A percentile compares a stretch with the other conserved stretches of the same genome.
These are phyloP conservation scores for Apostichopus californicus DNA, from an alignment of 35 echinoderm and acorn worm species.

Conservation along the genomic window DNA sequence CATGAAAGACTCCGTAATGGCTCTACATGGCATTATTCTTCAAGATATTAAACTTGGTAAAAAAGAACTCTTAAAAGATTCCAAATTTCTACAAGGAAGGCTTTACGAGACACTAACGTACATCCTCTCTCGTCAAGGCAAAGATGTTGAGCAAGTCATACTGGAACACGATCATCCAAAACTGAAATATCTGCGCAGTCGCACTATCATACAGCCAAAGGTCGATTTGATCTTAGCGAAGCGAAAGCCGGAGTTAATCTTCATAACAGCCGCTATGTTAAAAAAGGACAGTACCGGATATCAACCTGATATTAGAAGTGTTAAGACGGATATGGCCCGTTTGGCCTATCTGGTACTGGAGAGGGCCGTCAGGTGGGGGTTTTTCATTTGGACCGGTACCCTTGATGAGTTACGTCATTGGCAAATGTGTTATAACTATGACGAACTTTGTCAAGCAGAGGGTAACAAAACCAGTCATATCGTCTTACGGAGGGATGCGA, in stretches of 20 bases:
- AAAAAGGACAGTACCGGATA: conserved; percentile 75
- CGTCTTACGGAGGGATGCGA: conserved; percentile 74
- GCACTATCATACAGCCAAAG: conserved; percentile 83
- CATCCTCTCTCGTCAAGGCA: conserved; percentile 81
- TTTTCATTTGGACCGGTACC: conserved; percentile 87
- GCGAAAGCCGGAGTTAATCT: conserved; percentile 69
- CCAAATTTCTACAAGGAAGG: conserved; percentile 84
- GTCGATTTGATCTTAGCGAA: conserved; percentile 84
- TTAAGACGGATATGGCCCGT: conserved; percentile 86
- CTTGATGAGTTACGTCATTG: conserved; percentile 79
- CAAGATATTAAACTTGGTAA: conserved; percentile 96
- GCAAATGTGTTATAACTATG: conserved; percentile 74
- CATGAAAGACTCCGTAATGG: conserved; percentile 77
- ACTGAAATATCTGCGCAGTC: conserved; percentile 78
- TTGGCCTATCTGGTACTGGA: conserved; percentile 85
- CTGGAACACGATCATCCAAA: conserved; percentile 83
- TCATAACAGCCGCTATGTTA: conserved; percentile 72
- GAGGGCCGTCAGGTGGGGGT: conserved; percentile 78
- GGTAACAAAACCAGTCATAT: conserved; percentile 79
- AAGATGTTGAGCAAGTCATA: conserved; percentile 86
- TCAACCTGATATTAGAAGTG: conserved; percentile 73
- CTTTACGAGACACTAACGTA: conserved; percentile 92
- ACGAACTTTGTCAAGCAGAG: conserved; percentile 65
- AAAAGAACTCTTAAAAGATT: conserved; percentile 87
- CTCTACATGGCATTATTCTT: conserved; percentile 87